Evolutionary conservation across 2,888 invertebrate species (phyloP), one percentile per base, ranked within the genome.

Genomic region (Drosophila atripex): DNA sequence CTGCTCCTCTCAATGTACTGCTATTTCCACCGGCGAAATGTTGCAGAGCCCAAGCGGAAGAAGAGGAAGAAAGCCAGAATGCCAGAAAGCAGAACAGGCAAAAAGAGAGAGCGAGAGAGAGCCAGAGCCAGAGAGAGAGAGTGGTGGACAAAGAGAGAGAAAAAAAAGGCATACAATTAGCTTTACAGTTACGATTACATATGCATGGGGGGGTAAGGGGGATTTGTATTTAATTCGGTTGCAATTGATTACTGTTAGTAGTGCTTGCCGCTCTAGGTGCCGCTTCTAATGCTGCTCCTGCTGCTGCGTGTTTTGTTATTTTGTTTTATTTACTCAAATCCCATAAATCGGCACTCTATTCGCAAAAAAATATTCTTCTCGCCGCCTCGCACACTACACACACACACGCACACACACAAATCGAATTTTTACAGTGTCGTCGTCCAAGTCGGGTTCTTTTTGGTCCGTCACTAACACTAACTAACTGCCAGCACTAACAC

Each of bases 371-470:
- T n/a, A 63, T 50, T 59, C 39, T 58, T 69, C 61, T 55, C 46
- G 70, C 61, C 55, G 54, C 53, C 12, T 35, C 35, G 14, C 14
- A 28, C n/a, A n/a, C 12, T 12, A 11, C 32, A 41, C 63, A 46
- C 52, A 53, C 69, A 68, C 21, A 23, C 21, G 4, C 21, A 23
- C 3, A 77, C 80, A 76, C 53, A 54, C 54, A 85, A 85, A 85
- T 82, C 79, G 77, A 85, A 82, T 77, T 73, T 80, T 78, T 61
- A 60, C 60, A 57, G 60, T 61, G 60, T 49, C 71, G 78, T 76
- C 43, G 66, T 50, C 66, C 54, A 55, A 69, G 84, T 82, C 82
- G 82, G 79, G 85, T 82, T 85, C 85, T 85, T 85, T 80, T 79
- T 78, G 73, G 72, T 78, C 63, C 54, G 72, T 57, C 80, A 78